Base-by-base conservation (phyloP, 37 sponge, comb jelly and placozoan species). In the Beroe forskalii region DNA sequence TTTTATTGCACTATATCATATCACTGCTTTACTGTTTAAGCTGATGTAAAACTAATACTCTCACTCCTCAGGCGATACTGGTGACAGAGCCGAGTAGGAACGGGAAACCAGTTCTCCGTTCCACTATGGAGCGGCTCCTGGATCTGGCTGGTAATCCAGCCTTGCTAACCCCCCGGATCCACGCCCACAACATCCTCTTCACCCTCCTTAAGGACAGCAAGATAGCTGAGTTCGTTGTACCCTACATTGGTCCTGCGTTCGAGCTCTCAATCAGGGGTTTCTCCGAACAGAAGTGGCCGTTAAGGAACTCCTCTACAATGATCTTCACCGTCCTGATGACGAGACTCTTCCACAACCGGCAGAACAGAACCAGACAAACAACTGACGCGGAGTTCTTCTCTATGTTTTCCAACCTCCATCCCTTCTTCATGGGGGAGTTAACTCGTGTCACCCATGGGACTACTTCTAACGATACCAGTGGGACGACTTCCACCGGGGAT, bases 21-120 rank as follows among this genome's bases (percentile, higher is more conserved):
- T n/a, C n/a, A n/a, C n/a, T n/a, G n/a, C n/a, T n/a, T n/a, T n/a
- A n/a, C n/a, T n/a, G n/a, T n/a, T n/a, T n/a, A n/a, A n/a, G n/a
- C n/a, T n/a, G n/a, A n/a, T n/a, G n/a, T n/a, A n/a, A n/a, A n/a
- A n/a, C n/a, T n/a, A n/a, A n/a, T n/a, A n/a, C n/a, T n/a, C n/a
- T n/a, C n/a, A n/a, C n/a, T n/a, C n/a, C 35, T 72, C 75, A 72
- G 75, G 75, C 75, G 75, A 72, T 72, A 19, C 75, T 72, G 12
- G 75, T 72, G 75, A 72, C 75, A 37, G 75, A 72, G 8, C 30
- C 75, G 6, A 20, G 40, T 72, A 35, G 75, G 8, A 72, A 72
- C 75, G 40, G 40, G 9, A 72, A 72, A 30, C 75, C 75, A 12
- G 14, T 36, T 20, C 30, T 72, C 75, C 75, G 75, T 3, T 33